Conservation (phyloP, 2,888 invertebrate species). For the Volucella bombylans region DNA sequence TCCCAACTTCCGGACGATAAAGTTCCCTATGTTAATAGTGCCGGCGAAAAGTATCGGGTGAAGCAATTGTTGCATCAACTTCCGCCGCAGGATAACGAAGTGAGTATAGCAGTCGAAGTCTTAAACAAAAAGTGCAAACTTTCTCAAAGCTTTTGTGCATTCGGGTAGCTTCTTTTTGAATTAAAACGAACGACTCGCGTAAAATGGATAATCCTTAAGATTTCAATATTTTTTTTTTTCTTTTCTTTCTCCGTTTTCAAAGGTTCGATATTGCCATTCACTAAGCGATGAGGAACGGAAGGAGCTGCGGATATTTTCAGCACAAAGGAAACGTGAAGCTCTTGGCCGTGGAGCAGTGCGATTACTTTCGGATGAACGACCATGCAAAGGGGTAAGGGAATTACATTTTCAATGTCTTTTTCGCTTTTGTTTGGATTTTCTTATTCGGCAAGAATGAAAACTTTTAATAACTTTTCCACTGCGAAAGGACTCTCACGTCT, state of each 20-base stretch:
- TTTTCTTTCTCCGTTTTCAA: constrained; percentile 75
- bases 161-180: constrained; percentile 76
- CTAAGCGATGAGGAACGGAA: constrained; percentile 96
- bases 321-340: constrained; percentile 96
- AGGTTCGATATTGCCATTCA: constrained; percentile 96
- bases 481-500: constrained; percentile 47
- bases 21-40: constrained; percentile 97
- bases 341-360: constrained; percentile 95
- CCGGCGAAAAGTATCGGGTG: constrained; percentile 95
- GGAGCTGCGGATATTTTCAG: constrained; percentile 95
- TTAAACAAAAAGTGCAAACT: constrained; percentile 48
- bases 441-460: constrained; percentile 48
- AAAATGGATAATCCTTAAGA: constrained; percentile 64
- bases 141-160: constrained; percentile 50
- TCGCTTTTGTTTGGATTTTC: constrained; percentile 42
- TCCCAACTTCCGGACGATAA: constrained; percentile 97
- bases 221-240: constrained; percentile 33
- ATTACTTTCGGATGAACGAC: constrained; percentile 88
- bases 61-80: constrained; percentile 97
- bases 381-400: constrained; percentile 89
- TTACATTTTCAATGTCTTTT: constrained; percentile 26
- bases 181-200: constrained; percentile 76
- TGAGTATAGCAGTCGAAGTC: constrained; percentile 78
- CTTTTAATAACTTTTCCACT: constrained; percentile 69
- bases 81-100: constrained; percentile 98